A percentile compares a stretch with the other conserved stretches of the same genome.
phyloP scores from a whole-genome alignment of 2,113 vertebrate species.

The Theropithecus gelada region DNA sequence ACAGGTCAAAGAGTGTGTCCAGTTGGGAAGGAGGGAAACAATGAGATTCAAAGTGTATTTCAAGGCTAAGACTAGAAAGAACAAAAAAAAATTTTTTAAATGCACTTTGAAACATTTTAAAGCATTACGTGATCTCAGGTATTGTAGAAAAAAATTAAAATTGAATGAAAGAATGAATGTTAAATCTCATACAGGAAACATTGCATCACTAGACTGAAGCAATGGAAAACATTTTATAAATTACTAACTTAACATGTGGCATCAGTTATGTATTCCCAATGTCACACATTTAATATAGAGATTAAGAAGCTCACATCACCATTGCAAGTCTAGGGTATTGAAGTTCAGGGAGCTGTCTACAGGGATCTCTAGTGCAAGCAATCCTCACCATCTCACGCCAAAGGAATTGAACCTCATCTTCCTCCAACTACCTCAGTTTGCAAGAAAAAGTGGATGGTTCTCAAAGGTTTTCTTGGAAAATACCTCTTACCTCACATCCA shows the following conservation, averaged over 20 bases:
- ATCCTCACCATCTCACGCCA: background rate
- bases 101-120: too few relatives aligned
- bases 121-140: background rate
- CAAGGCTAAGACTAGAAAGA: too few relatives aligned
- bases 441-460: background rate
- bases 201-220: background rate
- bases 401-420: background rate
- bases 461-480: background rate
- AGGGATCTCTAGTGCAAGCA: accelerated
- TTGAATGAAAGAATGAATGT: background rate
- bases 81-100: too few relatives aligned
- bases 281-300: background rate
- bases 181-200: background rate
- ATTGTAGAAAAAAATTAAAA: background rate
- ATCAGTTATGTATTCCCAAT: background rate
- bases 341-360: background rate
- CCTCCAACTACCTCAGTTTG: background rate
- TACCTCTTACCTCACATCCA: background rate
- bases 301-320: background rate
- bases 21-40: too few relatives aligned
- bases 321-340: background rate
- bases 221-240: background rate
- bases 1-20: too few relatives aligned
- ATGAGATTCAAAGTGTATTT: too few relatives aligned
- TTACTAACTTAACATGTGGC: background rate